phyloP scores from a whole-genome alignment of 2,888 invertebrate genomes.

The Matsumyia berberina region DNA sequence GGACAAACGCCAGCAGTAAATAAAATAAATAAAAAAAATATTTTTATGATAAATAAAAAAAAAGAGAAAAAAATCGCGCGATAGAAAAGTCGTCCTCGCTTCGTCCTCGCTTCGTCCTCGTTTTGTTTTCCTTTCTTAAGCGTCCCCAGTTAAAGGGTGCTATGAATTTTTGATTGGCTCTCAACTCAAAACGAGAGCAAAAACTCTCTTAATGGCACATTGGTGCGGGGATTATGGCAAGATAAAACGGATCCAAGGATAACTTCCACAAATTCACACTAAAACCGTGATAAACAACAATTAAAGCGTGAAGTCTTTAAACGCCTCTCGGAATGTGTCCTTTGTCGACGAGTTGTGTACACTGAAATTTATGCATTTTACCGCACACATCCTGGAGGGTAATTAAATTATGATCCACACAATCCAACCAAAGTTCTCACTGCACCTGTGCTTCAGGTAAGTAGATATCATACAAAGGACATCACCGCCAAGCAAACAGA shows the following conservation, averaged over 20 bases:
- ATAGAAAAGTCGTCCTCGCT: constrained; percentile 40
- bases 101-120: background rate
- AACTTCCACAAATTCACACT: background rate
- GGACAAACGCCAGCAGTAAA: constrained; percentile 17
- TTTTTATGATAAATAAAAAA: constrained; percentile 70
- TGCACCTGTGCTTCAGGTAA: constrained; percentile 66
- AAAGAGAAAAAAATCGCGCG: constrained; percentile 33
- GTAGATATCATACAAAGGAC: constrained; percentile 44
- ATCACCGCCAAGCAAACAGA: constrained; percentile 42
- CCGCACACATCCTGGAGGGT: constrained; percentile 60
- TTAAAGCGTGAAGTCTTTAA: constrained; percentile 29
- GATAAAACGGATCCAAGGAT: constrained; percentile 17
- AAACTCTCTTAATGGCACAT: constrained; percentile 50
- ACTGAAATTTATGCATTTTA: constrained; percentile 45
- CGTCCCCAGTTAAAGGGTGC: constrained; percentile 51
- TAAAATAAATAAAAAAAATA: constrained; percentile 38
- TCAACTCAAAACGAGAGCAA: constrained; percentile 44
- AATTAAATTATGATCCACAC: constrained; percentile 75
- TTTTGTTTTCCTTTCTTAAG: background rate
- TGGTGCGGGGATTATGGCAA: constrained; percentile 12
- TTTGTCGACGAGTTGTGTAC: constrained; percentile 28
- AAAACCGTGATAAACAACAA: constrained; percentile 5
- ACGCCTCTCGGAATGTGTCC: background rate
- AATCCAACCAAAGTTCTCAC: constrained; percentile 64
- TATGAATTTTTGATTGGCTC: constrained; percentile 69